Evolutionary conservation across 2,797 vertebrate species (phyloP), one percentile per base, ranked within the genome.

Genomic region (Sebastes trivittatus): DNA sequence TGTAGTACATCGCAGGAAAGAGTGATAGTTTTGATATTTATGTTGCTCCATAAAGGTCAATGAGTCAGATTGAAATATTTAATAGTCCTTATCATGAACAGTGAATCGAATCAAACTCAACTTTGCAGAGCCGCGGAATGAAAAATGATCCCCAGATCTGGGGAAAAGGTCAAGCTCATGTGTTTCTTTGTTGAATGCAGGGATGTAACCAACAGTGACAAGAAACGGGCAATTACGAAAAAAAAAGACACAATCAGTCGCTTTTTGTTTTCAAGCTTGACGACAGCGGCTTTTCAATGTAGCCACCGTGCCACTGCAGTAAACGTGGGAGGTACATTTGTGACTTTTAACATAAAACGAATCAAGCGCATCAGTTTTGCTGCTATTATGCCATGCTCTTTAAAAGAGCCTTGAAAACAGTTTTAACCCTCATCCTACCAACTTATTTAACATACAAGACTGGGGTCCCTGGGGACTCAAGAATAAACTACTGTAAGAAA

Each of bases 11-110:
- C 13, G 49, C 61, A 61, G 66, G 25, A 61, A 81, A 84, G 78
- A 87, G 42, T 73, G 69, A 87, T 82, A 30, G 76, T 71, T 83
- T 74, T 82, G 79, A 75, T 84, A 83, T 85, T 85, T 89, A 52
- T 81, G 78, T 78, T 63, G 65, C 30, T 77, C 11, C 34, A 27
- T 83, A 81, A 94, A 90, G 80, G 84, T 89, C 84, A 83, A 69
- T 71, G 82, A 90, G 59, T 90, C 81, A 64, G 71, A 84, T 80
- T 80, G 49, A 75, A 80, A 91, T 60, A 87, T 82, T 84, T 88
- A 91, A 91, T 88, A 78, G 71, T 65, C 81, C 78, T 84, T 83
- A 81, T 88, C 64, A 38, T 88, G 75, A 68, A 83, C 60, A 82
- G 59, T 68, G 72, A 84, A 79, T 87, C 61, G 22, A 83, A 84